Percentiles rank a stretch among this genome's conserved stretches.
phyloP scores from a whole-genome alignment of 2,797 vertebrate genomes.

The Apodemus agrarius region DNA sequence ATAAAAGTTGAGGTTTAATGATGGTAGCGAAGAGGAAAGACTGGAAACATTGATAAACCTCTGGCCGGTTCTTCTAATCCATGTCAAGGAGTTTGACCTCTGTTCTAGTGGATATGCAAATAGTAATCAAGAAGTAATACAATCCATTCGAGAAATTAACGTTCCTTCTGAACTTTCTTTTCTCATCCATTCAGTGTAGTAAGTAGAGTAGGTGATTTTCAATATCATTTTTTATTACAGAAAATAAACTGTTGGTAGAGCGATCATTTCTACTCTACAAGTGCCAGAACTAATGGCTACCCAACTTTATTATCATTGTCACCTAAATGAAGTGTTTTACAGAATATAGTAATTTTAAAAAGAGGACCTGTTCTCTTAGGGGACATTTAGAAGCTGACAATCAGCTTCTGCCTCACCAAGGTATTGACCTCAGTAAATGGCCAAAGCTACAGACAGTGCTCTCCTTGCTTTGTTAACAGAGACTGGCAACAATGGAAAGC shows the following conservation, averaged over 20 bases:
- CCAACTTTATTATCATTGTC: neutral
- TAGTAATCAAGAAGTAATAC: conserved; percentile 36
- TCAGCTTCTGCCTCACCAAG: conserved; percentile 27
- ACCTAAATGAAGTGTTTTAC: neutral
- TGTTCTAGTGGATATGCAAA: conserved; percentile 13
- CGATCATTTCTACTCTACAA: conserved; percentile 15
- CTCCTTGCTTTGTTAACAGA: conserved; percentile 55
- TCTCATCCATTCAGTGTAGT: neutral
- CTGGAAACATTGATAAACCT: neutral
- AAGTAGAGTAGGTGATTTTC: neutral
- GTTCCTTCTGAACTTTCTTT: conserved; percentile 47
- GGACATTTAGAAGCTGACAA: neutral
- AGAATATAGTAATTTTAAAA: conserved; percentile 29
- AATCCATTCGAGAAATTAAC: conserved; percentile 13
- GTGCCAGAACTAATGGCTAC: neutral
- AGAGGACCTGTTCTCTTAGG: neutral
- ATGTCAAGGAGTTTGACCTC: neutral
- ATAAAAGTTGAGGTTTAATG: neutral
- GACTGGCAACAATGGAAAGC: conserved; percentile 28
- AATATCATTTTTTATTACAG: neutral
- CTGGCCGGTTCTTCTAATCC: neutral
- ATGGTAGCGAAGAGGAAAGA: neutral
- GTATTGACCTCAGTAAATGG: neutral
- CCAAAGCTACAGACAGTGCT: conserved; percentile 8
- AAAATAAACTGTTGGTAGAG: neutral